Base-by-base conservation (phyloP, 2,113 vertebrate species). In the Vicugna pacos region DNA sequence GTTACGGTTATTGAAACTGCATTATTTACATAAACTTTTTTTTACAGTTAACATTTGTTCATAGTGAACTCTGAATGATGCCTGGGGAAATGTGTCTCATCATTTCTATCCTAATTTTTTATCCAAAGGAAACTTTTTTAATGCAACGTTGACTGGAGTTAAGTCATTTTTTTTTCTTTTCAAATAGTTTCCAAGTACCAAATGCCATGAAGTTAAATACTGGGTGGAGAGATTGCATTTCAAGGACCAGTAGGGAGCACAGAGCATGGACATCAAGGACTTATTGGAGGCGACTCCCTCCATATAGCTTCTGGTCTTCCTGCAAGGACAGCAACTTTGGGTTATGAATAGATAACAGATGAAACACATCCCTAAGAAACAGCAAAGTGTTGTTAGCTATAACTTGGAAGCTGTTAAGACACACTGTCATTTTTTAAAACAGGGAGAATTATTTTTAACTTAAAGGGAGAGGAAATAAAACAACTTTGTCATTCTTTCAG, bases 401-500 rank as follows among this genome's bases (percentile, higher is more conserved):
- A 76, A 56, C 35, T 32, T 50, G 14, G 20, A 38, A 84, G 5
- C 16, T 52, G 54, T 69, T 16, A 30, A 67, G 28, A 38, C 28
- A 80, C 8, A 32, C 1, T 50, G 28, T 26, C 14, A 72, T 67
- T 81, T 92, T 79, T 54, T 26, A n/a, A 83, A 95, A 73, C 38
- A 82, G 38, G 42, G 16, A 64, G 19, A 90, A 30, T 58, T 90
- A 17, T 79, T 67, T 81, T 62, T 60, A 52, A 91, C 89, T 93
- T 26, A 95, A 97, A 95, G 8, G 17, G 32, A 95, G n/a, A 67
- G 64, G 4, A 12, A 80, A 83, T 83, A 83, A 94, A 94, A 94
- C 52, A 67, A 62, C n/a, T 62, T 86, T 38, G 16, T 69, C 10
- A 35, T 73, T 76, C 48, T 81, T 76, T 67, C 32, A 84, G 17